These are phyloP conservation scores for Sanderia malayensis DNA, from an alignment of 30 jellyfish, hydroid and myxozoan genomes.

Conservation along the genomic window DNA sequence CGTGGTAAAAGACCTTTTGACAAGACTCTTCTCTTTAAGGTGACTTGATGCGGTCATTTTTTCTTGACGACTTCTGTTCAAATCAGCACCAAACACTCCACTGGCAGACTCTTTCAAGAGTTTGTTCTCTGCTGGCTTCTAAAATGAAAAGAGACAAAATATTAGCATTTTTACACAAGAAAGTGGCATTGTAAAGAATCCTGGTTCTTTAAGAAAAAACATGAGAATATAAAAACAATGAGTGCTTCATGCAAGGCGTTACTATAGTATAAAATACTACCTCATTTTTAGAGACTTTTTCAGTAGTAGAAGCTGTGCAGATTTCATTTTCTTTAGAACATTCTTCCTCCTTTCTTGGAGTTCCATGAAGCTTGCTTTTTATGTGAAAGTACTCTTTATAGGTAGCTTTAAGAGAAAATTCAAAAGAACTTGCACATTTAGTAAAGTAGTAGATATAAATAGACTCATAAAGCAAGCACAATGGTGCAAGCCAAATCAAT, in stretches of 20 bases:
- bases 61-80: slow-evolving; percentile 20
- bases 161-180: too few species aligned
- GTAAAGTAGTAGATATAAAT: too few species aligned
- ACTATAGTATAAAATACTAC: too few species aligned
- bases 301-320: too few species aligned
- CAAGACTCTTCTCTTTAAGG: slow-evolving; percentile 24
- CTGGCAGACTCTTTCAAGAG: not conserved
- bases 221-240: too few species aligned
- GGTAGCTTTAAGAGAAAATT: slow-evolving; percentile 35
- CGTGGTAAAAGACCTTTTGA: slow-evolving; percentile 20
- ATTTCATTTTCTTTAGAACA: not conserved
- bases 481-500: too few species aligned
- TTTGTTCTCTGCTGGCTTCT: not conserved
- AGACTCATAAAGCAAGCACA: too few species aligned
- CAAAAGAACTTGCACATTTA: too few species aligned
- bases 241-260: too few species aligned
- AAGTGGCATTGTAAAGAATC: too few species aligned
- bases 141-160: not conserved
- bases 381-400: slow-evolving; percentile 50
- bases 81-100: slow-evolving; percentile 77
- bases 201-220: too few species aligned
- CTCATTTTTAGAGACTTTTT: too few species aligned
- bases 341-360: not conserved
- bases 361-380: slow-evolving; percentile 13
- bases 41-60: not conserved